Evolutionary conservation across 2,888 invertebrate species (phyloP), one percentile per base, ranked within the genome.

Genomic region (Alentia gelatinosa): DNA sequence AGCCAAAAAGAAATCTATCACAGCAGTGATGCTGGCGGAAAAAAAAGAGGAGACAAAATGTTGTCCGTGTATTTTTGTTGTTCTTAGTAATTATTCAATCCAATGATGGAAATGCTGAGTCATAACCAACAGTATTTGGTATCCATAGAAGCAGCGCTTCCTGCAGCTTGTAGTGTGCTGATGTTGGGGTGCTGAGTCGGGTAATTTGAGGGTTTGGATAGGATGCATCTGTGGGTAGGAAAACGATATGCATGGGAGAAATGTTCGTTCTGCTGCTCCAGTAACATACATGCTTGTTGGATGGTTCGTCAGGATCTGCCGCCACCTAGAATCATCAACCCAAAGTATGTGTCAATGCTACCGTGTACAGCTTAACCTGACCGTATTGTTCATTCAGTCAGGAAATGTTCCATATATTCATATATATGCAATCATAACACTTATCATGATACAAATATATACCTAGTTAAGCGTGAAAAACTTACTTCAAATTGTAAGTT

Each of bases 251-350:
- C n/a, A 79, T 1, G 39, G 37, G 79, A 35, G 39, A 15, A 63
- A 63, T 63, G 26, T 15, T 63, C 5, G 63, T 63, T n/a, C 63
- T 79, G 12, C 37, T 35, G 79, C 37, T 79, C 23, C 79, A 15
- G 1, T 35, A 39, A 79, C 79, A 35, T 79, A 79, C 79, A 39
- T 79, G 37, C 15, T 79, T 79, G 79, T 39, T 39, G 9, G 79
- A 79, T 35, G 79, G 79, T 3, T 79, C 79, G 19, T 79, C 79
- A 23, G 79, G 79, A 79, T 79, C 79, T n/a, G 35, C 37, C 12
- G 39, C 79, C 39, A 35, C 79, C 79, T 79, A 39, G 9, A 79
- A 79, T 1, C 35, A 79, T 1, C 23, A 37, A 12, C 1, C 3
- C 37, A 9, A 37, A 37, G 5, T 63, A 26, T 63, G 9, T 63